Percentiles rank a stretch among this genome's conserved stretches.
Evolutionary conservation across 2,888 invertebrate species (phyloP).

Genomic region (Spilosoma lubricipeda): DNA sequence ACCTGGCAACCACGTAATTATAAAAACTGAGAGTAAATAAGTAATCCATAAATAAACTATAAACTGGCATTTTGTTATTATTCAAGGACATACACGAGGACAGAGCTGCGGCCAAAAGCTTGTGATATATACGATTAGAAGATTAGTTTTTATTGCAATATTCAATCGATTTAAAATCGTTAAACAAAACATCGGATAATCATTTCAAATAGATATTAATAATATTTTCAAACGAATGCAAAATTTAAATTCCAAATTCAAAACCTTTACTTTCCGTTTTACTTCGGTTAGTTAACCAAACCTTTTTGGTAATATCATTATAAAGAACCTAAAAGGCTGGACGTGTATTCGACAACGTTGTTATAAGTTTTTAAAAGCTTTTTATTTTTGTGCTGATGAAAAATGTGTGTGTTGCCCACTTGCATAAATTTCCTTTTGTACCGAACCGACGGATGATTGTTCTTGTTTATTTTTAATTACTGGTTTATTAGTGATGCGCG

Average conservation of each 20-base stretch:
- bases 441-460: conserved; percentile 10
- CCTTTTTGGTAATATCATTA: conserved; percentile 18
- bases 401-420: conserved; percentile 36
- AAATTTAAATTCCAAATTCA: neutral
- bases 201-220: neutral
- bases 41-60: too few relatives aligned
- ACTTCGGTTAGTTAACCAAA: conserved; percentile 11
- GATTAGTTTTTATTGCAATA: neutral
- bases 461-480: conserved; percentile 12
- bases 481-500: neutral
- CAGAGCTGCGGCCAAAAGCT: too few relatives aligned
- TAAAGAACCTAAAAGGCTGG: conserved; percentile 13
- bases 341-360: conserved; percentile 37
- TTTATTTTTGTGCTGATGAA: conserved; percentile 40
- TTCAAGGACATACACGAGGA: too few relatives aligned
- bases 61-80: too few relatives aligned
- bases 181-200: neutral
- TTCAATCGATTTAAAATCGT: neutral
- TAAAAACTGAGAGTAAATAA: neutral
- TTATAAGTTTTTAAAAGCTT: conserved; percentile 38
- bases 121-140: neutral
- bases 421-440: conserved; percentile 35
- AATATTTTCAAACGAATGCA: neutral
- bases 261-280: conserved; percentile 8
- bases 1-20: neutral